These are phyloP conservation scores for Myathropa florea DNA, from an alignment of 2,888 invertebrate species.

Conservation along the genomic window DNA sequence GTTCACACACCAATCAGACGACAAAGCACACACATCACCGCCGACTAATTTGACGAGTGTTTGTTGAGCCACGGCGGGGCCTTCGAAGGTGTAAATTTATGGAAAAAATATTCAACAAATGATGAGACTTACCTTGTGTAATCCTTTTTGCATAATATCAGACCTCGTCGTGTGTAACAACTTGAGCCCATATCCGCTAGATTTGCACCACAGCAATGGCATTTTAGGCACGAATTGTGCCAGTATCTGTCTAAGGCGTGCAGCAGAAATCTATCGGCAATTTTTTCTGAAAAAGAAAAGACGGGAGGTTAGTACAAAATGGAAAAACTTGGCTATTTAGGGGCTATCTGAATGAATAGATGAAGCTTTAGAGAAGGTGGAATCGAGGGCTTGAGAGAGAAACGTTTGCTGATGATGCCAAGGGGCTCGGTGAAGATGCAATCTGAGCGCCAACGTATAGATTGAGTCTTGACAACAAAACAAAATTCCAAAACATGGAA, in stretches of 20 bases:
- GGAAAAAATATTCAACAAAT: slow-evolving; percentile 23
- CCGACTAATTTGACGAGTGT: slow-evolving; percentile 56
- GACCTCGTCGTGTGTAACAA: slow-evolving; percentile 95
- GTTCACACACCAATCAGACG: slow-evolving; percentile 37
- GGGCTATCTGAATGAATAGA: no score
- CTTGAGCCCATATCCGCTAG: slow-evolving; percentile 95
- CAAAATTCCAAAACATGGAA: no score
- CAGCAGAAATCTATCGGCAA: slow-evolving; percentile 94
- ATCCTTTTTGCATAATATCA: slow-evolving; percentile 97
- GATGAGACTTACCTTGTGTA: slow-evolving; percentile 90
- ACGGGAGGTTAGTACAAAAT: neutral
- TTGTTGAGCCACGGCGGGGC: neutral
- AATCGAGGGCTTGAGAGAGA: no score
- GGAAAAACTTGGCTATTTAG: no score
- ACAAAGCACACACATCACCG: neutral
- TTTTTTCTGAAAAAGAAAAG: slow-evolving; percentile 82
- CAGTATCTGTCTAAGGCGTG: slow-evolving; percentile 97
- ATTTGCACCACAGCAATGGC: slow-evolving; percentile 93
- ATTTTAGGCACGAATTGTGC: slow-evolving; percentile 97
- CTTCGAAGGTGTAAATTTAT: slow-evolving; percentile 23
- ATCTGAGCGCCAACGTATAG: no score
- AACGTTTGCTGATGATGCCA: no score
- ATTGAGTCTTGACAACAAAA: no score
- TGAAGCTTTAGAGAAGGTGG: no score
- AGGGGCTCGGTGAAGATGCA: no score